Evolutionary conservation across 2,888 invertebrate species (phyloP).

Genomic region (Alviniconcha strummeri): DNA sequence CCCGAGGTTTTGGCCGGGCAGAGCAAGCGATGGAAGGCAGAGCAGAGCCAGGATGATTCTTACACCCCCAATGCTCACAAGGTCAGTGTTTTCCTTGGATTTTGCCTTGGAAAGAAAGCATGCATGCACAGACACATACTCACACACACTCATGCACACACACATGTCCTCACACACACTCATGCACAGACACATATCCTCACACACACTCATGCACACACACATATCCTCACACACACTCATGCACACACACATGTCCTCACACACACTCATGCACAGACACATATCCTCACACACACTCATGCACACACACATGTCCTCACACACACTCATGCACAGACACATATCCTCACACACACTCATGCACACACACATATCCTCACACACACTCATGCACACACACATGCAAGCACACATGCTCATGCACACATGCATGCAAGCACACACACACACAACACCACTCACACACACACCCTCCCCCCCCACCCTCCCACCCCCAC

Average conservation of each 20-base stretch:
- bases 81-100: background rate
- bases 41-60: conserved; percentile 35
- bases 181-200: too few species aligned
- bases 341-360: too few species aligned
- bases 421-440: too few species aligned
- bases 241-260: too few species aligned
- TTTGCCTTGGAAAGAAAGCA: background rate
- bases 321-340: background rate
- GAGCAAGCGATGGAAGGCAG: conserved; percentile 74
- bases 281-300: too few species aligned
- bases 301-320: background rate
- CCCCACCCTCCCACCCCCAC: too few species aligned
- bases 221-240: background rate
- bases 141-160: background rate
- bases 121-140: background rate
- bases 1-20: conserved; percentile 76
- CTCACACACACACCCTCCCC: too few species aligned
- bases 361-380: background rate
- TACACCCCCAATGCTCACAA: background rate
- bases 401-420: too few species aligned
- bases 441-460: too few species aligned
- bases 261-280: too few species aligned
- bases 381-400: background rate
- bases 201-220: too few species aligned
- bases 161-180: background rate